phyloP scores from a whole-genome alignment of 2,797 vertebrate species.

The Brachyrhaphis roseni region DNA sequence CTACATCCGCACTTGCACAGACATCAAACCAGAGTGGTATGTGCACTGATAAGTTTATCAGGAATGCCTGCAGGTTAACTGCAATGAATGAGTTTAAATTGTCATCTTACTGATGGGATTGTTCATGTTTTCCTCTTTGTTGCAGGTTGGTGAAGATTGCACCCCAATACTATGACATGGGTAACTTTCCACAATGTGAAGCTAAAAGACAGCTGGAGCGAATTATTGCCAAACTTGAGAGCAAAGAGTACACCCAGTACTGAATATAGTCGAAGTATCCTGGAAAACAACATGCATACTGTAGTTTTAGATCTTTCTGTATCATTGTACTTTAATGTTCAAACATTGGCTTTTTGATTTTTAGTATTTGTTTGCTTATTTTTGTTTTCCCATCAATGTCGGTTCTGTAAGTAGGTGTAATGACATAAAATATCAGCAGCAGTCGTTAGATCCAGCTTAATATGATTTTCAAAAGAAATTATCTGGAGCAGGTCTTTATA shows the following conservation, averaged over 20 bases:
- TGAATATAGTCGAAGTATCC: slow-evolving; percentile 70
- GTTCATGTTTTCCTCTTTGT: slow-evolving; percentile 4
- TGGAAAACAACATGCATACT: slow-evolving; percentile 58
- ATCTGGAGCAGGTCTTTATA: slow-evolving; percentile 86
- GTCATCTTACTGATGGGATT: not conserved
- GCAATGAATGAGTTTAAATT: not conserved
- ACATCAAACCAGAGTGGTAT: slow-evolving; percentile 95
- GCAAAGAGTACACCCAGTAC: slow-evolving; percentile 97
- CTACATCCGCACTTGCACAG: slow-evolving; percentile 95
- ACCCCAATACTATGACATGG: slow-evolving; percentile 96
- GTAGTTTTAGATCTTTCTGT: slow-evolving; percentile 80
- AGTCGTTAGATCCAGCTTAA: slow-evolving; percentile 57
- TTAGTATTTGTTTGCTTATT: slow-evolving; percentile 74
- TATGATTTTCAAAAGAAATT: slow-evolving; percentile 63
- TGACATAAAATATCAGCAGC: slow-evolving; percentile 59
- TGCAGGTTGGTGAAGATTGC: slow-evolving; percentile 96
- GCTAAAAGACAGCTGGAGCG: slow-evolving; percentile 96
- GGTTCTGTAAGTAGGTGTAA: slow-evolving; percentile 68
- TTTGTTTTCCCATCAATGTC: slow-evolving; percentile 51
- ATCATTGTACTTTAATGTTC: slow-evolving; percentile 81
- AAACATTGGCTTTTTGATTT: slow-evolving; percentile 90
- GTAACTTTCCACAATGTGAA: slow-evolving; percentile 98
- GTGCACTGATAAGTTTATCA: slow-evolving; percentile 12
- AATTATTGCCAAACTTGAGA: slow-evolving; percentile 96
- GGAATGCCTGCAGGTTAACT: not conserved